Base-by-base conservation (phyloP, 92 coral and sea anemone genomes). In the Pocillopora grandis region DNA sequence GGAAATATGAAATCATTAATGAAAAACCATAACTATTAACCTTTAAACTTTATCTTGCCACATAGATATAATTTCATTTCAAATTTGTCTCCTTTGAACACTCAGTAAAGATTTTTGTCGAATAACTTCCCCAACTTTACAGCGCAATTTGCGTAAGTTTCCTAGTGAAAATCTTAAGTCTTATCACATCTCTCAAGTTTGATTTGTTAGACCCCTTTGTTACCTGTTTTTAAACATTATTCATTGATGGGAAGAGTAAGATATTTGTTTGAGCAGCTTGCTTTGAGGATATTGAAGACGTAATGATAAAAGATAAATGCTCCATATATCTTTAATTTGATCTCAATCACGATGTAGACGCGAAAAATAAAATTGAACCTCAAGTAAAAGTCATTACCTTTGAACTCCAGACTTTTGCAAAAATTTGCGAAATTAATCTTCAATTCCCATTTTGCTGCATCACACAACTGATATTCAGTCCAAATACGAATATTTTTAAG, bases 321-420 rank as follows among this genome's bases (percentile, higher is more conserved):
- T 58, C 19, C 77, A 81, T 81, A 81, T 56, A 81, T 81, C 36
- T 33, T 71, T 71, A 59, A 71, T 71, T 81, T 71, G 77, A 81
- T 60, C 62, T 61, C 73, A 57, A 81, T 37, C 68, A 42, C 8
- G 52, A 42, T 42, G 27, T 71, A 52, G 1, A 58, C 37, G 37
- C 36, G 66, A 70, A 67, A 68, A 57, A 57, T 33, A 57, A 80
- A 68, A 80, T 68, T 80, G 20, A 35, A 19, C n/a, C 36, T 27
- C 37, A 48, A 19, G 65, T 11, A 35, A 68, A 71, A 71, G 58
- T 31, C 36, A 71, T 19, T 18, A 27, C 61, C 52, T 59, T 60
- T 36, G 68, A 62, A 37, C 33, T 60, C 5, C 14, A 19, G 33
- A 19, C 12, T 35, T 9, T 49, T 66, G 66, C 19, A 49, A 36